Conservation (phyloP, 1,140 invertebrate species). For the Drosophila biarmipes region DNA sequence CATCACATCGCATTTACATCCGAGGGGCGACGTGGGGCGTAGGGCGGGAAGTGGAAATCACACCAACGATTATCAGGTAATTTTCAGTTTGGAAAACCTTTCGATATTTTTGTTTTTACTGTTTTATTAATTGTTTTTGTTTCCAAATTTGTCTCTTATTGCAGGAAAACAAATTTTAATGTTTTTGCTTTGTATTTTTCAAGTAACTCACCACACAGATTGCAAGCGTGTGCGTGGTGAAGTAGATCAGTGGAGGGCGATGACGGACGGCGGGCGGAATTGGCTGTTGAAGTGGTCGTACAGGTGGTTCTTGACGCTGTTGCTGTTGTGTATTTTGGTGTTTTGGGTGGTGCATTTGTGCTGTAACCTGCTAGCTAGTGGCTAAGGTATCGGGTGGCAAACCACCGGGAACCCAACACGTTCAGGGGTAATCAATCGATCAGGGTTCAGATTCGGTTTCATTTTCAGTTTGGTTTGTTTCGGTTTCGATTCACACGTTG, state of each 20-base stretch:
- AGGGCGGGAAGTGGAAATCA: conserved; percentile 79
- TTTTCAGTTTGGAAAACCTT: conserved; percentile 66
- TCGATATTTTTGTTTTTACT: conserved; percentile 48
- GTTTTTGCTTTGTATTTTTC: conserved; percentile 53
- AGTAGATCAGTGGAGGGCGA: conserved; percentile 70
- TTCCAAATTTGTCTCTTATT: conserved; percentile 77
- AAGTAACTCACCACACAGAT: conserved; percentile 76
- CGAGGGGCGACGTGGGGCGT: conserved; percentile 57
- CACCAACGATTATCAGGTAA: conserved; percentile 78
- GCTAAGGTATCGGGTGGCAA: conserved; percentile 48
- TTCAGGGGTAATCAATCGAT: conserved; percentile 60
- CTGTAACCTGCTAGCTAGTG: conserved; percentile 72
- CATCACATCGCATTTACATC: conserved; percentile 54
- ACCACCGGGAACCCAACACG: conserved; percentile 61
- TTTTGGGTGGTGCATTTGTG: conserved; percentile 67
- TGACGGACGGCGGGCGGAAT: conserved; percentile 43
- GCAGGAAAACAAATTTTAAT: conserved; percentile 77
- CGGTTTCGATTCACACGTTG: conserved; percentile 67
- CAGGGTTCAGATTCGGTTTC: conserved; percentile 40
- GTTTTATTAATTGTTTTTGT: conserved; percentile 35
- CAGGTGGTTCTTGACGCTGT: conserved; percentile 53
- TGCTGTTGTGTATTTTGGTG: conserved; percentile 54
- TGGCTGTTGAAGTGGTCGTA: conserved; percentile 43
- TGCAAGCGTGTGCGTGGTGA: conserved; percentile 74
- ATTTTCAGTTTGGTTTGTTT: conserved; percentile 43